Evolutionary conservation across 2,888 invertebrate species (phyloP).

Genomic region (Drosophila rubida): DNA sequence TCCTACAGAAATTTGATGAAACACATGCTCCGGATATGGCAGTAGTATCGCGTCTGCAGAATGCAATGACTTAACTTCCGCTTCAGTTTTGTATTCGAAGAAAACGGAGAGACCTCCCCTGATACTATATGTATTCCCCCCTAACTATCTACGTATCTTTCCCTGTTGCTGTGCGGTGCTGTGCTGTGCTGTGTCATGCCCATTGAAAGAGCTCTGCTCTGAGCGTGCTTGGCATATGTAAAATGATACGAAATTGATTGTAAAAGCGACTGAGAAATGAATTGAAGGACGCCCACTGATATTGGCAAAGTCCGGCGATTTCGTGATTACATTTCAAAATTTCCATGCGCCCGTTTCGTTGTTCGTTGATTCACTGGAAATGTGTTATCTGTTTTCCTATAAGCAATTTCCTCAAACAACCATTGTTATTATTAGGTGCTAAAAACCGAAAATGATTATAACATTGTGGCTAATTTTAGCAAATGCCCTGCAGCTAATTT

Average conservation of each 20-base stretch:
- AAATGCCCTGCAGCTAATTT: conserved; percentile 28
- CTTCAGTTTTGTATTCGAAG: conserved; percentile 28
- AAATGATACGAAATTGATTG: conserved; percentile 42
- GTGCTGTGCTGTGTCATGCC: not conserved
- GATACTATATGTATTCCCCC: not conserved
- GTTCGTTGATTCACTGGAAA: conserved; percentile 26
- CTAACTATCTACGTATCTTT: not conserved
- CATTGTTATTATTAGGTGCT: conserved; percentile 13
- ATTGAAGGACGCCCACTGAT: conserved; percentile 42
- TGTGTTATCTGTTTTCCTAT: conserved; percentile 33
- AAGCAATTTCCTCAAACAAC: conserved; percentile 16
- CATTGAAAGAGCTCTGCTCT: conserved; percentile 5
- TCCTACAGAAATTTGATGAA: conserved; percentile 9
- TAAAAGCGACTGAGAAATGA: not conserved
- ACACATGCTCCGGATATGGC: conserved; percentile 18
- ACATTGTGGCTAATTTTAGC: conserved; percentile 32
- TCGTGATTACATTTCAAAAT: conserved; percentile 24
- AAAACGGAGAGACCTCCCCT: not conserved
- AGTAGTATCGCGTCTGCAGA: conserved; percentile 24
- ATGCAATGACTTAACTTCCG: conserved; percentile 59
- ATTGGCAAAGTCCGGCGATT: conserved; percentile 12
- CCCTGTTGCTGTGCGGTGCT: not conserved
- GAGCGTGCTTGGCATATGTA: conserved; percentile 50
- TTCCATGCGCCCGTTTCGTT: not conserved
- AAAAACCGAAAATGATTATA: conserved; percentile 26